Evolutionary conservation across 2,113 vertebrate genomes (phyloP), one percentile per base, ranked within the genome.

Genomic region (Lathamus discolor): DNA sequence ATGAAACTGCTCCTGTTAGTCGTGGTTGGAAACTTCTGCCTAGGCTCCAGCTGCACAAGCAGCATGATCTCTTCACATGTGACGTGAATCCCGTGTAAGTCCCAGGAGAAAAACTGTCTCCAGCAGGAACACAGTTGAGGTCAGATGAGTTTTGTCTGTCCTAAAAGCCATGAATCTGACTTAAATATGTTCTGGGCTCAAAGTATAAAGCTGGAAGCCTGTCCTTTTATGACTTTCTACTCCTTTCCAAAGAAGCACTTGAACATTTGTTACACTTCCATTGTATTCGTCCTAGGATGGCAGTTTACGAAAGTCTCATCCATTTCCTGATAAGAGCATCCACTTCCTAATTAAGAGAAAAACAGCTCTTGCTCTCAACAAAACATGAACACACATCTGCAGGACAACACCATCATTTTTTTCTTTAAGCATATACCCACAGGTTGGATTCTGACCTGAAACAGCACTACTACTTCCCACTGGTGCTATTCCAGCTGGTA

Each of bases 51-150:
- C 73, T 89, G 83, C 84, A 76, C 11, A 64, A 86, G 69, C 39
- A 31, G 39, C 3, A 1, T 33, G 83, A 78, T 33, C 67, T 39
- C 95, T 85, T 92, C 86, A 92, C 77, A 68, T 5, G 29, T 81
- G 90, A 97, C 81, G 63, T 35, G 27, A 85, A 80, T 15, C 59
- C 91, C 84, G 8, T 54, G 44, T 75, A 96, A 93, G 63, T 69
- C 44, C 67, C 74, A 61, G 11, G 74, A 85, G 25, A 41, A 88
- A 95, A 87, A 66, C 11, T 25, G 13, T 10, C 44, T 80, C 67
- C 46, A 76, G 48, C 44, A 83, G 48, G 62, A 82, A 10, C 25
- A 77, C 14, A 28, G 25, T 10, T 54, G 44, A 85, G 14, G 35
- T 83, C 75, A 94, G 74, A 33, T 70, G 86, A 75, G 31, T 88